Evolutionary conservation across 2,113 vertebrate genomes (phyloP).

Genomic region (Ascaphus truei): DNA sequence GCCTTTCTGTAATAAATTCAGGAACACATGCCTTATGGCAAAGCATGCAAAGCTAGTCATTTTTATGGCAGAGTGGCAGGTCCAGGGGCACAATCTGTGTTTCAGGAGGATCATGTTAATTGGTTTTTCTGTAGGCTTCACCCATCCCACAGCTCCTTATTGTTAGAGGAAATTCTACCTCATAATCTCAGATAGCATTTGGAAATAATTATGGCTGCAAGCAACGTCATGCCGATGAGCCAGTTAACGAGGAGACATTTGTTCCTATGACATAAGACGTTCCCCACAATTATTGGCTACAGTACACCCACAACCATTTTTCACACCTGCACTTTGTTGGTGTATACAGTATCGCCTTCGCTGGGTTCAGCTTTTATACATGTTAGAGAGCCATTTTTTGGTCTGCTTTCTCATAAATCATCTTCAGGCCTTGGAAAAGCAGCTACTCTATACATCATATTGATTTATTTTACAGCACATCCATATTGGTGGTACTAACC

Average conservation of each 20-base stretch:
- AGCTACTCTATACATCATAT: too few species aligned
- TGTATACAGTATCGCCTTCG: too few species aligned
- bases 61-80: not conserved
- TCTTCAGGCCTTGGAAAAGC: too few species aligned
- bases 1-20: not conserved
- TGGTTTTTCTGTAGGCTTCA: not conserved
- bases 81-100: constrained; percentile 1
- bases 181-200: not conserved
- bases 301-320: not conserved
- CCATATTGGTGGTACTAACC: too few species aligned
- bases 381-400: too few species aligned
- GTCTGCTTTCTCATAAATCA: too few species aligned
- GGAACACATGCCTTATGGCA: not conserved
- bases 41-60: not conserved
- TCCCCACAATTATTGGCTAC: not conserved
- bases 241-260: not conserved
- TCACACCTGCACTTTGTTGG: not conserved
- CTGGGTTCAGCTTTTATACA: too few species aligned
- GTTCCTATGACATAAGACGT: too few species aligned
- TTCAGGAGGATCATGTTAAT: constrained; percentile 15
- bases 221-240: not conserved
- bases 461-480: too few species aligned
- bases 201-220: not conserved
- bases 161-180: not conserved
- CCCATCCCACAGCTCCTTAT: not conserved